Evolutionary conservation across 2,113 vertebrate species (phyloP).

Genomic region (human): DNA sequence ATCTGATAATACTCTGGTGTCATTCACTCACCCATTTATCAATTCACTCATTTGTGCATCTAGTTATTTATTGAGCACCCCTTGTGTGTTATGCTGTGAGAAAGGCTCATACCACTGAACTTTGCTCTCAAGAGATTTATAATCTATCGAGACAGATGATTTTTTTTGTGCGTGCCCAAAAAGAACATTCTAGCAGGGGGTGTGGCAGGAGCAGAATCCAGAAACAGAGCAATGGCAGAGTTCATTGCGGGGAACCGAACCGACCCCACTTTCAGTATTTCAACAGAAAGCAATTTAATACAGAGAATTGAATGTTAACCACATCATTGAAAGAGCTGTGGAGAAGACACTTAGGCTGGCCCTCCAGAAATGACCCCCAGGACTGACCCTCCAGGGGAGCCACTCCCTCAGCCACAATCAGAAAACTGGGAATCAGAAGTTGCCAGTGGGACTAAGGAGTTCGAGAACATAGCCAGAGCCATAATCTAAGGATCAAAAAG

Average conservation of each 20-base stretch:
- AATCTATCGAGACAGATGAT: not conserved
- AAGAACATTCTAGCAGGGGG: not conserved
- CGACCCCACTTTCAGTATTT: not conserved
- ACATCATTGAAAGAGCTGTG: not conserved
- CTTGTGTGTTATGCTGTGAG: not conserved
- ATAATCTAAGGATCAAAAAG: not conserved
- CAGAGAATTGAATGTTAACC: not conserved
- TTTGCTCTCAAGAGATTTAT: not conserved
- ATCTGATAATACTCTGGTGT: not conserved
- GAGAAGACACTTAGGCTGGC: not conserved
- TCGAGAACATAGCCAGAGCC: not conserved
- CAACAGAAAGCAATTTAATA: not conserved
- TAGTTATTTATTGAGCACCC: not conserved
- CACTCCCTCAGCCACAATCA: not conserved
- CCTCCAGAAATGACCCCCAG: not conserved
- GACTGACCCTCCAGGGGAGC: not conserved
- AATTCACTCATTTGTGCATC: not conserved
- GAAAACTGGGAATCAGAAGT: not conserved
- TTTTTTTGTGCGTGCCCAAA: not conserved
- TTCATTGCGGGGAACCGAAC: not conserved
- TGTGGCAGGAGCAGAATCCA: not conserved
- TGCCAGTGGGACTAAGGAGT: not conserved
- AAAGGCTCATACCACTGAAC: not conserved
- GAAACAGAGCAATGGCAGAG: not conserved
- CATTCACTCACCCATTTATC: not conserved